These are phyloP conservation scores for Catharus bicknelli DNA, from an alignment of 2,113 vertebrate genomes.

Conservation along the genomic window DNA sequence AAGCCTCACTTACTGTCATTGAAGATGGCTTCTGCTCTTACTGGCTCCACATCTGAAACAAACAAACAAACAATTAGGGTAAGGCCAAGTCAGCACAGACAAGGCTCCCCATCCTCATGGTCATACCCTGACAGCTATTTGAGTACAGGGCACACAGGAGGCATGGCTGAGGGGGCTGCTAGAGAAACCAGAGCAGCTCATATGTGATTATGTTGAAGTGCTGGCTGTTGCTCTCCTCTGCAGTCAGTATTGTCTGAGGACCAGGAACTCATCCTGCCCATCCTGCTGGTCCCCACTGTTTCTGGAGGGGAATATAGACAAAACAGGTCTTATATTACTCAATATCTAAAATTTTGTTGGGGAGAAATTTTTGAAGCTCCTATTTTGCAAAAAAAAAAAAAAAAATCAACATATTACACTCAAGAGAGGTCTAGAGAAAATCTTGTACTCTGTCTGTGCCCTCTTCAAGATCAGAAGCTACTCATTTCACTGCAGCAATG, in stretches of 20 bases:
- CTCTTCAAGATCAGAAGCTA: neutral
- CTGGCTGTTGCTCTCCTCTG: neutral
- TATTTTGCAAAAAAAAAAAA: neutral
- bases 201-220: fast-evolving
- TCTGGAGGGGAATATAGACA: neutral
- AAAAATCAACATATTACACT: neutral
- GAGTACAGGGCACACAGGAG: neutral
- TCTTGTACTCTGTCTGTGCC: neutral
- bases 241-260: neutral
- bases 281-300: neutral
- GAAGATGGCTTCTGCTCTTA: slow-evolving; percentile 73
- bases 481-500: neutral
- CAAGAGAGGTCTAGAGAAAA: neutral
- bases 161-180: neutral
- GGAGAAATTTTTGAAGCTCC: neutral
- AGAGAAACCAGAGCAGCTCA: neutral
- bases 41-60: slow-evolving; percentile 56
- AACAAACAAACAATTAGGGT: neutral
- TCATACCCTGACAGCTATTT: fast-evolving
- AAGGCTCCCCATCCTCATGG: neutral
- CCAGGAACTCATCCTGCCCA: neutral
- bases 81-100: neutral
- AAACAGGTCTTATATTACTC: neutral
- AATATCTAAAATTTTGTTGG: neutral
- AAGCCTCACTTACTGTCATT: slow-evolving; percentile 70